Evolutionary conservation across 2,797 vertebrate species (phyloP).

Genomic region (Melanotaenia parkinsoni): DNA sequence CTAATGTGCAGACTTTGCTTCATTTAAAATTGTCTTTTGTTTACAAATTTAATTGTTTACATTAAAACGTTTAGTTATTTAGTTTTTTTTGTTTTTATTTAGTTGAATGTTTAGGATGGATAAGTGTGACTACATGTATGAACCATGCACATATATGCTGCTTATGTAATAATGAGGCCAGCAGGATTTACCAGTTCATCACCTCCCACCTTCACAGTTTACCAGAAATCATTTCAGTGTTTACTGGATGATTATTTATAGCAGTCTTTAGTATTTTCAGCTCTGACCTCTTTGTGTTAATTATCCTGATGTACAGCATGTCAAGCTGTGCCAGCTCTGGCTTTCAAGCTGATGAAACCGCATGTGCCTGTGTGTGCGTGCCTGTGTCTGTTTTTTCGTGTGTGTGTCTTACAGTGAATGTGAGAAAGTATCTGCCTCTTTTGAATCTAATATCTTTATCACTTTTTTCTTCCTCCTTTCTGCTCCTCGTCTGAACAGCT

Average conservation of each 20-base stretch:
- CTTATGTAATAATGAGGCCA: conserved; percentile 39
- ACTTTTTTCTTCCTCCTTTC: conserved; percentile 30
- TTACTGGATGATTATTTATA: conserved; percentile 32
- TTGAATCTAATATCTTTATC: conserved; percentile 35
- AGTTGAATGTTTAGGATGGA: neutral
- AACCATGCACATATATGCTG: neutral
- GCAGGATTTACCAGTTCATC: conserved; percentile 62
- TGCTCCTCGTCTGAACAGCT: conserved; percentile 84
- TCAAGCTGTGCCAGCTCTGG: conserved; percentile 38
- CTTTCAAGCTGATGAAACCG: conserved; percentile 52
- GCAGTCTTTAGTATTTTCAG: conserved; percentile 25
- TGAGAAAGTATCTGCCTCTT: conserved; percentile 13
- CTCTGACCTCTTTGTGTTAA: conserved; percentile 34
- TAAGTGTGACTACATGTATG: neutral
- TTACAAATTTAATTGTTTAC: too few species aligned
- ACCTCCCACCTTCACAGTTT: conserved; percentile 5
- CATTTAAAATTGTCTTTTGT: too few species aligned
- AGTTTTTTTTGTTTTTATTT: neutral
- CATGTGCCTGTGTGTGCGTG: conserved; percentile 10
- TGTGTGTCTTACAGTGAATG: conserved; percentile 13
- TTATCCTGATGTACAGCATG: conserved; percentile 25
- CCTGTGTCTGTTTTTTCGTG: conserved; percentile 14
- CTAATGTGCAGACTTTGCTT: too few species aligned
- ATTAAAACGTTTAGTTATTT: too few species aligned
- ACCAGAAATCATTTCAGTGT: conserved; percentile 37